Percentiles rank a stretch among this genome's conserved stretches.
phyloP scores from a whole-genome alignment of 1,140 invertebrate genomes.

The Anthonomus grandis region DNA sequence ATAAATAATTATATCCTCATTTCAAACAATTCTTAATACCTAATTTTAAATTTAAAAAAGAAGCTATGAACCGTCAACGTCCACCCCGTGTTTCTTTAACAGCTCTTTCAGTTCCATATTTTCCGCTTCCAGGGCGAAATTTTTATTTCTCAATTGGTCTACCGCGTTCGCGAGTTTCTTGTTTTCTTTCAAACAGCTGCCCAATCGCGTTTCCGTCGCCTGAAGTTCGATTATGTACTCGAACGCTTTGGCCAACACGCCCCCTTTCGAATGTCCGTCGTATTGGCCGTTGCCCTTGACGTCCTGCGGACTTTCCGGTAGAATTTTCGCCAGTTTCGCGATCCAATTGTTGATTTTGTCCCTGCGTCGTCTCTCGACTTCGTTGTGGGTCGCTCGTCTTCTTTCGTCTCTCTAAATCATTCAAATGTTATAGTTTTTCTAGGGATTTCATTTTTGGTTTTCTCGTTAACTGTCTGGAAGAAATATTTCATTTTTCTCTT shows the following conservation, averaged over 20 bases:
- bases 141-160: constrained; percentile 42
- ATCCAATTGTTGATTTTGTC: constrained; percentile 98
- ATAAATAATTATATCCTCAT: too few relatives aligned
- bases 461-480: too few relatives aligned
- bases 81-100: constrained; percentile 41
- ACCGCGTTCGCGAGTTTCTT: constrained; percentile 37
- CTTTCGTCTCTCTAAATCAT: constrained; percentile 72
- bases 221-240: constrained; percentile 90
- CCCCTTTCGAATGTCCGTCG: constrained; percentile 85
- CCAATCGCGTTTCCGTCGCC: constrained; percentile 65
- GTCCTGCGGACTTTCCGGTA: constrained; percentile 61
- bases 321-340: constrained; percentile 82
- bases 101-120: constrained; percentile 42
- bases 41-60: too few relatives aligned
- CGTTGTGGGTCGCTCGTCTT: constrained; percentile 82
- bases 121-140: constrained; percentile 39
- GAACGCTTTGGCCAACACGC: constrained; percentile 93
- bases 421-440: too few relatives aligned
- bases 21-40: too few relatives aligned
- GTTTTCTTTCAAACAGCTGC: constrained; percentile 39
- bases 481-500: too few relatives aligned
- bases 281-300: constrained; percentile 55
- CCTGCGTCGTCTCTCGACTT: constrained; percentile 76
- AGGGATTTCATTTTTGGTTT: too few relatives aligned
- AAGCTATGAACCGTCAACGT: too few relatives aligned